Evolutionary conservation across 30 jellyfish, hydroid and myxozoan species (phyloP), one percentile per base, ranked within the genome.

Genomic region (Nemopilema nomurai): DNA sequence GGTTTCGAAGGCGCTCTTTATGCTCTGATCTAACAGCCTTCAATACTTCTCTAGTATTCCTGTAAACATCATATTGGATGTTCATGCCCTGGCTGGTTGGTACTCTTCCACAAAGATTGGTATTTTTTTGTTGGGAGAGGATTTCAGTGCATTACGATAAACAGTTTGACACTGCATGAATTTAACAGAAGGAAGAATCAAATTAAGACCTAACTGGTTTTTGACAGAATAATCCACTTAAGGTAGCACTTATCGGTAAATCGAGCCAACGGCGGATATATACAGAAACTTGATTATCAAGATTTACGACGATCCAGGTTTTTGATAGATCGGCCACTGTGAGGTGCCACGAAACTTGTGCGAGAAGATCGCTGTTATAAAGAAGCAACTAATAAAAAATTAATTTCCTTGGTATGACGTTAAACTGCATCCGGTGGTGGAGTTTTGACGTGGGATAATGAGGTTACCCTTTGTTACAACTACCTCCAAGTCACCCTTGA

Each of bases 91-190:
- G 26, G 50, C 78, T 78, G 9, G 77, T 63, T 78, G 9, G 77
- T 63, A 26, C 66, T 78, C 57, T 65, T 63, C 88, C 81, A 78
- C 20, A 52, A 78, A 20, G 63, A 52, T 27, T 16, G 62, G 3
- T n/a, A 78, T 78, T 23, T 50, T 32, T 4, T 78, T 66, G 57
- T 78, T 53, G 1, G 77, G 22, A 22, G 88, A 78, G n/a, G 63
- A 52, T 63, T 78, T 78, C 88, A 78, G 50, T 41, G 53, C 85
- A 49, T 20, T 31, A 51, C 68, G 82, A 0, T 51, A 57, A 74
- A 49, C 74, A 32, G 87, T 76, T 57, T 76, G 87, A 52, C 87
- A 76, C 25, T 76, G 76, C 21, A 28, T 49, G 69, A 76, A 76
- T 76, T 76, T 76, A 57, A 57, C 63, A 23, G 88, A 78, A 51